Evolutionary conservation across 2,888 invertebrate genomes (phyloP), one percentile per base, ranked within the genome.

Genomic region (Cordilura impudica): DNA sequence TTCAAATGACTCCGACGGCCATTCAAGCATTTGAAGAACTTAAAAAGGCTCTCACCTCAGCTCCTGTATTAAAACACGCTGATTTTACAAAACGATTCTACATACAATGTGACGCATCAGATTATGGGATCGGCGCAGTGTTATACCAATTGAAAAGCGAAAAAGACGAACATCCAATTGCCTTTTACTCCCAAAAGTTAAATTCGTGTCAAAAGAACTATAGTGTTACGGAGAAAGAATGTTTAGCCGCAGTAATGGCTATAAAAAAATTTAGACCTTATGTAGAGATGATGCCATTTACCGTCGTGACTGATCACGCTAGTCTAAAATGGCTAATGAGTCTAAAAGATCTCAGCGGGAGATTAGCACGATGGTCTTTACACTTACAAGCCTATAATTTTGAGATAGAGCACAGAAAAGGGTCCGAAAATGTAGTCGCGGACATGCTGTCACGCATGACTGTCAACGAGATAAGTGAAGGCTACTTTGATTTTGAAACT

Each of bases 361-460:
- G 65, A 14, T 12, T 72, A 12, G 65, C 65, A 2, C 16, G 73
- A 2, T 73, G 73, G 58, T 73, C 73, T 14, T 19, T 74, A 0
- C 65, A 58, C n/a, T 12, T 66, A 3, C 73, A 73, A 29, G 39
- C 39, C 1, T 69, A 21, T 5, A 8, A 70, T 26, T 60, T 70
- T 14, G 23, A 21, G 3, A 69, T 69, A 16, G 23, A 49, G 16
- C 58, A 69, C 5, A 18, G 69, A 2, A 58, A 49, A 19, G 66
- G 66, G 0, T 53, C 43, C 2, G 66, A 66, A 12, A 66, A 66
- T 10, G 12, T 66, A 1, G 66, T 66, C 1, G 29, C 29, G 1
- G 29, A 29, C 8, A 29, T 29, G 29, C 8, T 29, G 5, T 29
- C 29, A 5, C 2, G 29, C 1, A 2, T 29, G 6, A 1, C 29